These are phyloP conservation scores for Crotalus horridus DNA, from an alignment of 2,113 vertebrate genomes.

Conservation along the genomic window DNA sequence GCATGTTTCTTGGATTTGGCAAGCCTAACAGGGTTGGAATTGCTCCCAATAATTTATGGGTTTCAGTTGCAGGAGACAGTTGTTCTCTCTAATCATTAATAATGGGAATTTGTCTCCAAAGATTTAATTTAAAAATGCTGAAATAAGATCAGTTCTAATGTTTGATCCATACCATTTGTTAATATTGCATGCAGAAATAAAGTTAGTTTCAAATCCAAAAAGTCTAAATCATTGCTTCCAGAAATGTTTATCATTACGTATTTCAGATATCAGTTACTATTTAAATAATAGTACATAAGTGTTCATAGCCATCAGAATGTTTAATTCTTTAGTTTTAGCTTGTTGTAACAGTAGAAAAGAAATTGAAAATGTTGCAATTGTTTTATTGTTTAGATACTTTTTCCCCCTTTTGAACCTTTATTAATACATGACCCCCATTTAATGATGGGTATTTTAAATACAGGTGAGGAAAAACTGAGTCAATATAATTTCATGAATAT, in stretches of 20 bases:
- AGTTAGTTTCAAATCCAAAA: neutral
- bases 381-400: neutral
- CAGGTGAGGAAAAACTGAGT: neutral
- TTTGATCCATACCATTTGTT: neutral
- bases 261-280: neutral
- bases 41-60: neutral
- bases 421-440: neutral
- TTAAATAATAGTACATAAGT: neutral
- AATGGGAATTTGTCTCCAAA: neutral
- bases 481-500: neutral
- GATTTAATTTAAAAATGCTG: neutral
- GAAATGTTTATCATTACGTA: neutral
- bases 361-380: neutral
- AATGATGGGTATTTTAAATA: neutral
- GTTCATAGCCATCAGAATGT: neutral
- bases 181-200: neutral
- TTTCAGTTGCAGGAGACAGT: neutral
- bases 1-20: neutral
- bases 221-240: neutral
- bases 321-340: too few relatives aligned
- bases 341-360: neutral
- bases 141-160: neutral
- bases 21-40: neutral
- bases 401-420: neutral
- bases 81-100: neutral